Conservation (phyloP, 1,140 invertebrate genomes). For the Drosophila jambulina region DNA sequence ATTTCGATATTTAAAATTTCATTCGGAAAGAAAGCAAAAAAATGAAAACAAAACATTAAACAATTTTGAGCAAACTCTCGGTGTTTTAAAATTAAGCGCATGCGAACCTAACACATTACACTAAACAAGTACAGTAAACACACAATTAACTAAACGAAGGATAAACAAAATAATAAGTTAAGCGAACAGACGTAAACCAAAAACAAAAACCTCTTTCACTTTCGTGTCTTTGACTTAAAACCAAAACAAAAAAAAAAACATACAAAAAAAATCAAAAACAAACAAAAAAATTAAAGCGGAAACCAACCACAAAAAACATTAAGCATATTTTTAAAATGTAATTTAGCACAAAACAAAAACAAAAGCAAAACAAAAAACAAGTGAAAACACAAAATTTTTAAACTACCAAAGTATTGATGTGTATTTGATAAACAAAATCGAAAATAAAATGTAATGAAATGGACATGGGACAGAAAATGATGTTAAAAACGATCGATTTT, state of each 20-base stretch:
- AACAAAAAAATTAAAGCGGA: constrained; percentile 37
- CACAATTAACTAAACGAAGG: constrained; percentile 56
- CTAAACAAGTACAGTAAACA: constrained; percentile 58
- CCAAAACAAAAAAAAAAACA: constrained; percentile 61
- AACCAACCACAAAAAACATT: constrained; percentile 58
- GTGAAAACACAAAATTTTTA: constrained; percentile 71
- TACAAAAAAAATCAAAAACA: constrained; percentile 18
- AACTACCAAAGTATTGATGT: constrained; percentile 82
- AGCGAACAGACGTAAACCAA: constrained; percentile 76
- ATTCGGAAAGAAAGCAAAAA: constrained; percentile 60
- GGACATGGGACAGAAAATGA: constrained; percentile 32
- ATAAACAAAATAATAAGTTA: constrained; percentile 73
- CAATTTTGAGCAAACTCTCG: constrained; percentile 79
- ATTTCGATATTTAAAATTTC: constrained; percentile 81
- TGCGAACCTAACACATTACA: constrained; percentile 70
- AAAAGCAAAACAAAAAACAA: constrained; percentile 56
- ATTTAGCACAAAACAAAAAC: constrained; percentile 79
- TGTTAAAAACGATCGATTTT: constrained; percentile 28
- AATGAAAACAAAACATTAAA: constrained; percentile 33
- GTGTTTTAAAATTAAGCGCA: constrained; percentile 81
- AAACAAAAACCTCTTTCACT: constrained; percentile 85
- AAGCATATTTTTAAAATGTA: constrained; percentile 84
- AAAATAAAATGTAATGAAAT: constrained; percentile 45
- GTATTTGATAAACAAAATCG: constrained; percentile 74
- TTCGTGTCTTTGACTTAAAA: constrained; percentile 85